Evolutionary conservation across 35 echinoderm and acorn worm genomes (phyloP), one percentile per base, ranked within the genome.

Genomic region (Chiridota heheva): DNA sequence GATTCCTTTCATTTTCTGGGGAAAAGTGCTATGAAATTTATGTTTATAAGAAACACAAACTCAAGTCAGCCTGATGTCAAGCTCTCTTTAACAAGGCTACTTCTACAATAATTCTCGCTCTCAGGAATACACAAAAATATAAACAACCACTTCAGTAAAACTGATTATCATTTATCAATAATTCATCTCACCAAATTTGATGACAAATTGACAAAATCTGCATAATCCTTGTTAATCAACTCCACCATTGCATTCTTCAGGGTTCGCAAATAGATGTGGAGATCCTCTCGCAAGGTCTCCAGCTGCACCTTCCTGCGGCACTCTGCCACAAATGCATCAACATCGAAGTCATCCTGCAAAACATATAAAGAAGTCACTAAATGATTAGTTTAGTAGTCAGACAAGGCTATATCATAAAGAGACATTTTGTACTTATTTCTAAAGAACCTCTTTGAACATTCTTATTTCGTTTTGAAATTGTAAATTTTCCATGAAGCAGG

Each of bases 181-280:
- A n/a, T n/a, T n/a, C n/a, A n/a, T n/a, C 49, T 40, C 73, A 88
- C 94, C 80, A 97, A 63, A 63, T 97, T 97, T 27, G 94, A 97
- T 53, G 94, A 97, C 3, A 97, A 64, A 74, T 97, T 97, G 6
- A 97, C 94, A 97, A 97, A 97, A 85, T 97, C 94, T 57, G 94
- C 94, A 91, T 91, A 97, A 63, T 91, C 89, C 55, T 97, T 91
- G 70, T 97, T 97, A 30, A 97, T 97, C 13, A 97, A 80, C 59
- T 97, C 89, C 43, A 97, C 94, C 94, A 97, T 97, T 42, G 94
- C 94, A 91, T 91, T 97, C 72, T 91, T 97, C 30, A 97, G 70
- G 29, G 94, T 87, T 39, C 76, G 78, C 44, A 97, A 97, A 85
- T 97, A 97, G 32, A 91, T 68, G 36, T 97, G 89, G 0, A 97